Percentiles rank a stretch among this genome's conserved stretches.
Conservation (phyloP, 2,113 vertebrate species). For the Accipiter virgatus region DNA sequence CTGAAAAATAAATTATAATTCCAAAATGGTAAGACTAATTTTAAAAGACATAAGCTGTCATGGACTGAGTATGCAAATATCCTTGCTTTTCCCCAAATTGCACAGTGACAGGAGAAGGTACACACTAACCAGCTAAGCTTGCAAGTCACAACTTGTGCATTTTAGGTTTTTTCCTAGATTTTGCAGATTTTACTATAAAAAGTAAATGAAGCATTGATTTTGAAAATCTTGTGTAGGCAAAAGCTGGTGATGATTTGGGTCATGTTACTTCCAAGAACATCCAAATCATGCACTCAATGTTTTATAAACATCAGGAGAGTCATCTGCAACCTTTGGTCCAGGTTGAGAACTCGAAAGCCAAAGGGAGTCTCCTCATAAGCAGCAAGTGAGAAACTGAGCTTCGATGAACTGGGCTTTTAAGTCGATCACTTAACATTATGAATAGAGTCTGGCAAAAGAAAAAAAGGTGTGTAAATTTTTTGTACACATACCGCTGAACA, state of each 20-base stretch:
- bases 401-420: neutral
- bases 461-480: neutral
- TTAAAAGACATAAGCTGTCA: neutral
- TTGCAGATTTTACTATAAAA: neutral
- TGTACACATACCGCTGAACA: neutral
- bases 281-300: neutral
- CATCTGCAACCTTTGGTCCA: neutral
- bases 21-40: neutral
- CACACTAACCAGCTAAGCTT: neutral
- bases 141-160: neutral
- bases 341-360: neutral
- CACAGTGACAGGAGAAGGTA: neutral
- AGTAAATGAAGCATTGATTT: slow-evolving; percentile 42
- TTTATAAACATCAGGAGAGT: neutral
- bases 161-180: neutral
- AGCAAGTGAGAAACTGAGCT: neutral
- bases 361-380: neutral
- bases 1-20: neutral
- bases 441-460: neutral
- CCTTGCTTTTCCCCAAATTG: neutral
- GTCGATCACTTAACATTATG: neutral
- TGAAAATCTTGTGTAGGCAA: slow-evolving; percentile 17
- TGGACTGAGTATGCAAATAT: neutral
- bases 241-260: neutral
- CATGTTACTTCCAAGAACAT: neutral